Base-by-base conservation (phyloP, 1,140 invertebrate species). In the Drusus annulatus region DNA sequence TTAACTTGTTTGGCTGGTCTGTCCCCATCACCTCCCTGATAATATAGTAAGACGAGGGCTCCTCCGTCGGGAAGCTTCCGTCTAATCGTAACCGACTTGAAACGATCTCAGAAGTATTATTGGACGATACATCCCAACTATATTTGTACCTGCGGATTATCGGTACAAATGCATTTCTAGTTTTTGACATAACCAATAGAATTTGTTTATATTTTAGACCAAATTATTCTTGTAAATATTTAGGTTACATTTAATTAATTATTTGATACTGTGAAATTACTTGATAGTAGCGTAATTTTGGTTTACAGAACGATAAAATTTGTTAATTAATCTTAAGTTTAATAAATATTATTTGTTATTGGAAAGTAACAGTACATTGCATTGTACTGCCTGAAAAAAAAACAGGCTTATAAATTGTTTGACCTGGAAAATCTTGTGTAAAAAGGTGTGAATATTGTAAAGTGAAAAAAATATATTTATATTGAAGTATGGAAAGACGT, bases 321-420 rank as follows among this genome's bases (percentile, higher is more conserved):
- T 76, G 74, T 76, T 76, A 76, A 76, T 76, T 76, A 76, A 56
- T 76, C n/a, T 16, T 76, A 76, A 76, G 74, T 76, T 76, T 54
- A 68, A 52, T 73, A 19, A 65, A 68, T 36, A 36, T 36, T 68
- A 68, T 52, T 73, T 73, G 31, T 73, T 52, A 21, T 73, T 73
- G 17, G 17, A 52, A 73, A 23, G 45, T n/a, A n/a, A n/a, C n/a
- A n/a, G n/a, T n/a, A n/a, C 69, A 52, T 56, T 68, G 36, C 23
- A 68, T 3, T 36, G 7, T 36, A 36, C 31, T 36, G 31, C 8
- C 7, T 36, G 31, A 36, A 36, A 36, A 28, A 3, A 36, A 2
- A 36, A 3, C 31, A 7, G 31, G 31, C 8, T 36, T 7, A 36
- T 36, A 36, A 36, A 36, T 36, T 36, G 31, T 7, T 36, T 36